Conservation (phyloP, 2,113 vertebrate genomes). For the Ictalurus punctatus region DNA sequence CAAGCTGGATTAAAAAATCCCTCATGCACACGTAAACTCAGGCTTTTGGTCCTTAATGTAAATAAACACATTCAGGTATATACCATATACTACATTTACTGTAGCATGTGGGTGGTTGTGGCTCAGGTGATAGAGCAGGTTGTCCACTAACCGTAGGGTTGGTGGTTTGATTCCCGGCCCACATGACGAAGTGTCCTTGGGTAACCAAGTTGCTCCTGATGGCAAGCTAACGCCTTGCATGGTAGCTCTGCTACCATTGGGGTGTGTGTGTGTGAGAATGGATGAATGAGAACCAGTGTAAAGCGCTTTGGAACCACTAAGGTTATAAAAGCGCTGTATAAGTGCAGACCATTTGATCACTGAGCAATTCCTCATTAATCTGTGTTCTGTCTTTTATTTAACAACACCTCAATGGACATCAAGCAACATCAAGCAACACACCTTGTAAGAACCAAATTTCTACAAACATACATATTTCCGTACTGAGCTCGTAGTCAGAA, state of each 20-base stretch:
- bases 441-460: too few relatives aligned
- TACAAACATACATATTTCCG: background rate
- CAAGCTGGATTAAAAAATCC: background rate
- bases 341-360: background rate
- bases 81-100: background rate
- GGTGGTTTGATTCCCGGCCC: too few relatives aligned
- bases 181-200: too few relatives aligned
- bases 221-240: too few relatives aligned
- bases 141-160: too few relatives aligned
- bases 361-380: background rate
- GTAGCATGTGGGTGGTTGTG: background rate
- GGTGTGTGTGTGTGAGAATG: too few relatives aligned
- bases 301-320: too few relatives aligned
- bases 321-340: too few relatives aligned
- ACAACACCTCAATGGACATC: background rate
- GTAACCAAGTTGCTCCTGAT: too few relatives aligned
- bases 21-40: background rate
- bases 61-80: background rate
- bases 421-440: background rate
- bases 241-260: too few relatives aligned
- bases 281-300: too few relatives aligned
- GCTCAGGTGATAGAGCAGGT: too few relatives aligned
- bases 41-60: background rate
- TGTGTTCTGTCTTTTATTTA: background rate
- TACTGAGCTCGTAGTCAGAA: background rate